These are phyloP conservation scores for Oscheius sp. DNA, from an alignment of 2,888 invertebrate species.

Conservation along the genomic window DNA sequence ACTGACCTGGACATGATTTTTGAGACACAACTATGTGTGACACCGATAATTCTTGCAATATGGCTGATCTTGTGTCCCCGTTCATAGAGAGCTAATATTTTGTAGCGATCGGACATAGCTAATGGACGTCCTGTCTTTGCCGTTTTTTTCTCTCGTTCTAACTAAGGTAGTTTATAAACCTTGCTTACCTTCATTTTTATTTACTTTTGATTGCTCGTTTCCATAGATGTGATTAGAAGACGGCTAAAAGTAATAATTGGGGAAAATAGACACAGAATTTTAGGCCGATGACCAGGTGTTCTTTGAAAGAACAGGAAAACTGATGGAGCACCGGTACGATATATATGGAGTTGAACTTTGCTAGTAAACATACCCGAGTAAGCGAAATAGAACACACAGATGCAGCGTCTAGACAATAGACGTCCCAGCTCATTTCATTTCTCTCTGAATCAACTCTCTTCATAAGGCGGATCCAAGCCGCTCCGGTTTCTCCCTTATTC, in stretches of 20 bases:
- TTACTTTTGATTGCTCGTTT: neutral
- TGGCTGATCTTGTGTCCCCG: constrained; percentile 63
- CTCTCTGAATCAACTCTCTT: no score
- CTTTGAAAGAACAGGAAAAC: neutral
- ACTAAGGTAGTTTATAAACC: neutral
- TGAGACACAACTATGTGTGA: constrained; percentile 62
- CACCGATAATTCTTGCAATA: constrained; percentile 63
- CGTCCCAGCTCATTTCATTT: constrained; percentile 26
- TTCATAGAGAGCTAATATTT: constrained; percentile 61
- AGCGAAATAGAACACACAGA: neutral
- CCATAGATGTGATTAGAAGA: neutral
- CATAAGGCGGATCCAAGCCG: neutral
- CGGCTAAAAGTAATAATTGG: neutral
- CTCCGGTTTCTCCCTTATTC: constrained; percentile 2
- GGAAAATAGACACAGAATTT: neutral
- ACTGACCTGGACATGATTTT: constrained; percentile 62
- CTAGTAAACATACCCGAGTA: neutral
- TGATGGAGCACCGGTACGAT: neutral
- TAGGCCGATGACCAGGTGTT: neutral
- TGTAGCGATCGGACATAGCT: constrained; percentile 58
- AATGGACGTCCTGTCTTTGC: constrained; percentile 61
- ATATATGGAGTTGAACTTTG: no score
- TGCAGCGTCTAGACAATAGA: neutral
- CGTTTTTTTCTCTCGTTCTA: neutral
- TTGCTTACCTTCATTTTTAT: neutral